phyloP scores from a whole-genome alignment of 2,888 invertebrate genomes.

The Hydrotaea cyrtoneurina region DNA sequence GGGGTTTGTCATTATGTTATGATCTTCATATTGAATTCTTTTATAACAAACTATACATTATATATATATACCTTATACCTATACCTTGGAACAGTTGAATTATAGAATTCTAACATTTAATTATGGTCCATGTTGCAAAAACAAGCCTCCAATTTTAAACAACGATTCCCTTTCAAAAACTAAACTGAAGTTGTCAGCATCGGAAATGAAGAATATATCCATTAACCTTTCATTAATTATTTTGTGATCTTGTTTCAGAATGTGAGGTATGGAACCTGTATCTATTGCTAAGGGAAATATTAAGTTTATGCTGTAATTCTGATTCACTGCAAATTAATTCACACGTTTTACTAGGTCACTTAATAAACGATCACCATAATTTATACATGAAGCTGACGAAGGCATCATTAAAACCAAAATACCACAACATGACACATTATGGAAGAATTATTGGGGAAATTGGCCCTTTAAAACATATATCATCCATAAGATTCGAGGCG shows the following conservation, averaged over 20 bases:
- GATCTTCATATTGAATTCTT: slow-evolving; percentile 35
- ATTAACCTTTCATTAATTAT: slow-evolving; percentile 6
- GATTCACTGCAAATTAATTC: neutral
- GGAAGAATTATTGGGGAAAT: slow-evolving; percentile 12
- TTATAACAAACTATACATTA: slow-evolving; percentile 37
- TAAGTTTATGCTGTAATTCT: slow-evolving; percentile 34
- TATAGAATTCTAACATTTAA: slow-evolving; percentile 43
- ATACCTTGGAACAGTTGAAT: slow-evolving; percentile 37
- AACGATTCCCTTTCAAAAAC: slow-evolving; percentile 19
- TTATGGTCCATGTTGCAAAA: slow-evolving; percentile 34
- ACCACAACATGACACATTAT: slow-evolving; percentile 31
- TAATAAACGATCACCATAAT: slow-evolving; percentile 1
- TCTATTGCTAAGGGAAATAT: slow-evolving; percentile 37
- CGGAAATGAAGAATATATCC: slow-evolving; percentile 37
- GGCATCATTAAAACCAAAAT: slow-evolving; percentile 25
- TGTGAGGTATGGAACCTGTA: slow-evolving; percentile 43
- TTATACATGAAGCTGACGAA: slow-evolving; percentile 17
- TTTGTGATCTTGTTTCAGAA: slow-evolving; percentile 14
- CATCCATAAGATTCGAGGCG: slow-evolving; percentile 32
- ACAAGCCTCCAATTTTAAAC: slow-evolving; percentile 42
- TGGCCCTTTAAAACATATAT: slow-evolving; percentile 10
- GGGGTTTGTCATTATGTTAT: slow-evolving; percentile 52
- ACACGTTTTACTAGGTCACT: neutral
- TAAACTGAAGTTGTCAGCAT: slow-evolving; percentile 35
- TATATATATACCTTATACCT: too few relatives aligned